Conservation (phyloP, 2,797 vertebrate species). For the Pangasius krempfi region DNA sequence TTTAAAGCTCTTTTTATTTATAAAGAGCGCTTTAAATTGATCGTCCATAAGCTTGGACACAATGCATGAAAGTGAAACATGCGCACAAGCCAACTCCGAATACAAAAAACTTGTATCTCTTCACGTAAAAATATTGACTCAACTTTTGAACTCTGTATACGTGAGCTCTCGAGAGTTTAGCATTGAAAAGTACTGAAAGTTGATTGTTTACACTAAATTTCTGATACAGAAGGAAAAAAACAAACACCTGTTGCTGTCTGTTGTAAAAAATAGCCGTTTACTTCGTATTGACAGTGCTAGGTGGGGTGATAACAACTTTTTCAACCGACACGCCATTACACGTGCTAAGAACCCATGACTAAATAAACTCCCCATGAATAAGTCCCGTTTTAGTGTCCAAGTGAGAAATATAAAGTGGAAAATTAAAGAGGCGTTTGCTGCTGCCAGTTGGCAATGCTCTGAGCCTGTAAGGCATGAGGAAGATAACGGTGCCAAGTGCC, state of each 20-base stretch:
- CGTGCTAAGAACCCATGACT: background rate
- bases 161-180: background rate
- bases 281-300: constrained; percentile 6
- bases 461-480: constrained; percentile 34
- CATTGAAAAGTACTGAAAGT: background rate
- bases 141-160: background rate
- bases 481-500: constrained; percentile 19
- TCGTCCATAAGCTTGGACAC: no score
- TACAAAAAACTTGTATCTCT: background rate
- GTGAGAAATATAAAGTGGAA: constrained; percentile 33
- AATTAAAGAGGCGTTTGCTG: constrained; percentile 37
- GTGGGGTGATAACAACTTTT: constrained; percentile 1
- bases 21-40: no score
- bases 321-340: background rate
- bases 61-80: no score
- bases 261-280: background rate
- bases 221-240: background rate
- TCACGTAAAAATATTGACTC: background rate
- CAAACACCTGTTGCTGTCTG: background rate
- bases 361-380: constrained; percentile 29
- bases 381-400: constrained; percentile 27
- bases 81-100: no score
- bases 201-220: background rate
- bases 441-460: constrained; percentile 7
- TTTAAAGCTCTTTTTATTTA: no score